These are phyloP conservation scores for Bombus turneri DNA, from an alignment of 1,140 invertebrate genomes.

Conservation along the genomic window DNA sequence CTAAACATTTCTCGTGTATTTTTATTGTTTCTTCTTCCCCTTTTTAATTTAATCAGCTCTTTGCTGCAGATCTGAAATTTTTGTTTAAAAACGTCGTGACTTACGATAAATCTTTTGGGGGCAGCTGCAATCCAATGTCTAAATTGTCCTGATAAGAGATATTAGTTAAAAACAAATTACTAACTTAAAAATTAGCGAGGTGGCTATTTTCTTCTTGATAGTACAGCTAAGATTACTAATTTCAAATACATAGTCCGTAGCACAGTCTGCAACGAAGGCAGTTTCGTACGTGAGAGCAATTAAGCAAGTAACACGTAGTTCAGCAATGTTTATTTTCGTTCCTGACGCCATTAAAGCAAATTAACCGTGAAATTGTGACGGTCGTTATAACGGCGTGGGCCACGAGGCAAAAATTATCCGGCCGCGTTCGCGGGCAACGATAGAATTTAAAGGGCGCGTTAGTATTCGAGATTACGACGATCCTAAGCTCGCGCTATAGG, in stretches of 20 bases:
- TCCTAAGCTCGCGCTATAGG: slow-evolving; percentile 21
- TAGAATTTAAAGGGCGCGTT: slow-evolving; percentile 29
- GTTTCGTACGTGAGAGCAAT: background rate
- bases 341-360: background rate
- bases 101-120: no score
- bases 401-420: background rate
- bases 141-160: background rate
- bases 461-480: slow-evolving; percentile 30
- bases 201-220: background rate
- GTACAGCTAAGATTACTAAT: background rate
- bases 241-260: background rate
- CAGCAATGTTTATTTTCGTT: background rate
- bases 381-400: background rate
- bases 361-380: slow-evolving; percentile 13
- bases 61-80: no score
- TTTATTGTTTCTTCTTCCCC: no score
- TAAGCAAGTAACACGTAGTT: background rate
- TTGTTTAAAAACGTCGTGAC: no score
- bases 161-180: background rate
- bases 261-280: background rate
- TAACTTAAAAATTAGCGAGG: background rate
- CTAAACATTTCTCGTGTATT: no score
- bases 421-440: background rate
- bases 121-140: background rate
- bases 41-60: no score